A percentile compares a stretch with the other conserved stretches of the same genome.
Evolutionary conservation across 2,113 vertebrate genomes (phyloP).

Genomic region (Xiphophorus maculatus): DNA sequence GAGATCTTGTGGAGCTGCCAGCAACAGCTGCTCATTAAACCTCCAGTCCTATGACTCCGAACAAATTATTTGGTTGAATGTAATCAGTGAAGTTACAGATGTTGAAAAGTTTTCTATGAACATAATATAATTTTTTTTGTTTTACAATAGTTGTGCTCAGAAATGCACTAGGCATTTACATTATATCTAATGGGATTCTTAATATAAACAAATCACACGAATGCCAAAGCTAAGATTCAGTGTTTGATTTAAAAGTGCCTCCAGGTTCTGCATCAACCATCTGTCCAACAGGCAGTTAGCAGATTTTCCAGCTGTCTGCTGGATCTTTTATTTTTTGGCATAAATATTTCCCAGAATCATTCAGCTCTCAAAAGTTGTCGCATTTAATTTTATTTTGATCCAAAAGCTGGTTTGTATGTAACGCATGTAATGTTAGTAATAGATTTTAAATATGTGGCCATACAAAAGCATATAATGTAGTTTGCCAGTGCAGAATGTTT

Average conservation of each 20-base stretch:
- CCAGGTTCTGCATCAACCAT: conserved; percentile 41
- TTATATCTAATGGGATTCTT: neutral
- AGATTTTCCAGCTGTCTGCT: conserved; percentile 40
- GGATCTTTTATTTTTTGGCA: conserved; percentile 26
- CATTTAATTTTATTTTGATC: conserved; percentile 12
- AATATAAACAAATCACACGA: neutral
- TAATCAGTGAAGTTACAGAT: conserved; percentile 21
- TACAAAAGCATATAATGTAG: neutral
- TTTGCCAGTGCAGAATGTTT: neutral
- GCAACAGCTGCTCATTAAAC: conserved; percentile 75
- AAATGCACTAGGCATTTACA: neutral
- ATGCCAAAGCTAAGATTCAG: neutral
- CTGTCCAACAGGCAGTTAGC: conserved; percentile 44
- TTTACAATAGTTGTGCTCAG: neutral
- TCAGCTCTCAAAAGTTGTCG: conserved; percentile 7
- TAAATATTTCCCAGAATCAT: conserved; percentile 8
- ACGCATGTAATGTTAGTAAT: neutral
- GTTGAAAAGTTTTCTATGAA: neutral
- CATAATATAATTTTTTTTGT: neutral
- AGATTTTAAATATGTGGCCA: neutral
- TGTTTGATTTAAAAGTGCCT: conserved; percentile 19
- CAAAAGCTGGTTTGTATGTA: neutral
- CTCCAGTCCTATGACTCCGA: conserved; percentile 23
- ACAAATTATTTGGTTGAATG: conserved; percentile 22
- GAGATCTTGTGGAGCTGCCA: conserved; percentile 59